phyloP scores from a whole-genome alignment of 2,888 invertebrate species.

The Lepidochrysops patricia region DNA sequence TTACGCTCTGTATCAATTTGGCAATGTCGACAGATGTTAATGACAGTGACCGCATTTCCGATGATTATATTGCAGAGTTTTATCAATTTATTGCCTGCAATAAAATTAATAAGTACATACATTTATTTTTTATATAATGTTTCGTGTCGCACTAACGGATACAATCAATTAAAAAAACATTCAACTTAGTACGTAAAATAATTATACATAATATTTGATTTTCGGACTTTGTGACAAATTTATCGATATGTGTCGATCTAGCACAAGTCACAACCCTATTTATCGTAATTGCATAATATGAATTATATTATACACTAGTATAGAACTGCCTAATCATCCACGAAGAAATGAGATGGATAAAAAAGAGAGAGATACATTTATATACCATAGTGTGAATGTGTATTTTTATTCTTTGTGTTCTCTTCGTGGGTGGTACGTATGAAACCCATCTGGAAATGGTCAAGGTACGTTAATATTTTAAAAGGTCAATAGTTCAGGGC shows the following conservation, averaged over 20 bases:
- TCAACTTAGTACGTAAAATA: not conserved
- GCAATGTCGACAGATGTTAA: not conserved
- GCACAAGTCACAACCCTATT: not conserved
- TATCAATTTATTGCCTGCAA: not conserved
- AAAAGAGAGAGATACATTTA: not conserved
- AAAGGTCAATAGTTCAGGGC: not conserved
- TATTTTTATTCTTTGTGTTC: slow-evolving; percentile 6
- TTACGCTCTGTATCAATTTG: not conserved
- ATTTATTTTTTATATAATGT: not conserved
- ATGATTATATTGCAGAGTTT: not conserved
- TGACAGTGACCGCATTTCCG: not conserved
- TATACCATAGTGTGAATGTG: slow-evolving; percentile 2
- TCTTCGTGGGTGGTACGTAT: slow-evolving; percentile 3
- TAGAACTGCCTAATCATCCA: slow-evolving; percentile 8
- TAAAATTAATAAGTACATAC: not conserved
- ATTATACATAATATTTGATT: too few relatives aligned
- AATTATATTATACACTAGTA: not conserved
- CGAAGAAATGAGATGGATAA: not conserved
- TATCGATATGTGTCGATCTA: not conserved
- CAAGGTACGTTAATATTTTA: not conserved
- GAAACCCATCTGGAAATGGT: not conserved
- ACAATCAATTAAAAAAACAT: not conserved
- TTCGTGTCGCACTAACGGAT: too few relatives aligned
- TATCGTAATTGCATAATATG: not conserved
- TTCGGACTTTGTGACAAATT: not conserved